A percentile compares a stretch with the other conserved stretches of the same genome.
These are phyloP conservation scores for Crematogaster levior DNA, from an alignment of 2,888 invertebrate species.

Conservation along the genomic window DNA sequence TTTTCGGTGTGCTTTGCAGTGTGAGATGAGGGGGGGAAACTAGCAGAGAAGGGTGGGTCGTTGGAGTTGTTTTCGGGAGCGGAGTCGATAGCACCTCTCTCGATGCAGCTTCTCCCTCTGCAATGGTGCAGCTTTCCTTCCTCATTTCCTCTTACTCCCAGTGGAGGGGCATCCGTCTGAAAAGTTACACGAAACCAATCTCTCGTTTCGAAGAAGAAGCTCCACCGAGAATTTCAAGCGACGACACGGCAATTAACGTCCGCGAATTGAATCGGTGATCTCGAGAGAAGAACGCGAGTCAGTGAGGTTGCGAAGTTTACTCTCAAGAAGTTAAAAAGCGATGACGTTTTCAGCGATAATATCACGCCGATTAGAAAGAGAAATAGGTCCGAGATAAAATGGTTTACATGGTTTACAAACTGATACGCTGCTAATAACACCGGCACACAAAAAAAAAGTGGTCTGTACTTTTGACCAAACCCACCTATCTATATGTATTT, in stretches of 20 bases:
- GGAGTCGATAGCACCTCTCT: constrained; percentile 40
- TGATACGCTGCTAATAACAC: constrained; percentile 4
- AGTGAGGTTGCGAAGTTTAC: background rate
- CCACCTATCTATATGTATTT: no score
- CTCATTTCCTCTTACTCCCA: background rate
- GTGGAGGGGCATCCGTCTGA: background rate
- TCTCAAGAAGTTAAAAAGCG: constrained; percentile 15
- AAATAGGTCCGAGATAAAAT: background rate
- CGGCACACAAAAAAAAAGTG: no score
- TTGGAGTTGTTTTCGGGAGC: constrained; percentile 42
- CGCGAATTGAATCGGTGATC: constrained; percentile 44
- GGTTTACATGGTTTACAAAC: background rate
- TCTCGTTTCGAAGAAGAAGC: constrained; percentile 17
- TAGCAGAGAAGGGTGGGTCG: background rate
- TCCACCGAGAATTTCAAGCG: constrained; percentile 15
- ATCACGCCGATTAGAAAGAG: constrained; percentile 7
- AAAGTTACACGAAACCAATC: constrained; percentile 39
- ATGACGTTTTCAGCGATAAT: background rate
- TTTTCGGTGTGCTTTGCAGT: constrained; percentile 52
- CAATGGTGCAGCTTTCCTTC: constrained; percentile 39
- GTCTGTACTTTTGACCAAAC: no score
- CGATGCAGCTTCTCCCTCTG: constrained; percentile 41
- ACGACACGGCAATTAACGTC: constrained; percentile 37
- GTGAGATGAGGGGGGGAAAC: constrained; percentile 18
- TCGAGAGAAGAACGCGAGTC: constrained; percentile 6